These are phyloP conservation scores for Pitangus sulphuratus DNA, from an alignment of 2,797 vertebrate species.

Conservation along the genomic window DNA sequence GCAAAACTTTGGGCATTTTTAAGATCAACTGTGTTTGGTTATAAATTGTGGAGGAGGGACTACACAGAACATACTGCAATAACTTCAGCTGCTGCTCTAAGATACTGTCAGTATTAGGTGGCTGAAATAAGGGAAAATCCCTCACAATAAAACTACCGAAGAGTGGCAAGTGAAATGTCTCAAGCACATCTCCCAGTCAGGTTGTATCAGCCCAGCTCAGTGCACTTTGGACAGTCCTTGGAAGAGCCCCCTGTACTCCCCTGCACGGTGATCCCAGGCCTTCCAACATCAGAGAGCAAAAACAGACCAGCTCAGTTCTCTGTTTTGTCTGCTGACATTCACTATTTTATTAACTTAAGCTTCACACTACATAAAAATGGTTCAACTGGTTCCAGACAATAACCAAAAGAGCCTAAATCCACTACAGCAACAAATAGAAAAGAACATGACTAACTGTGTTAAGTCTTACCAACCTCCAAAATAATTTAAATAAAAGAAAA, in stretches of 20 bases:
- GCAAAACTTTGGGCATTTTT: neutral
- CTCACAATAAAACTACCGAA: neutral
- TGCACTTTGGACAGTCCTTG: fast-evolving
- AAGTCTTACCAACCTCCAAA: neutral
- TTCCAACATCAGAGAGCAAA: neutral
- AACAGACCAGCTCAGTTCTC: neutral
- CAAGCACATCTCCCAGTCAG: neutral
- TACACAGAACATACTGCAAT: neutral
- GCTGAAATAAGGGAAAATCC: neutral
- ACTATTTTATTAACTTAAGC: neutral
- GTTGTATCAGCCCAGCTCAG: neutral
- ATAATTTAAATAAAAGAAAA: no score
- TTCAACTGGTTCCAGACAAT: neutral
- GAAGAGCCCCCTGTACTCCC: neutral
- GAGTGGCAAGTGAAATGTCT: neutral
- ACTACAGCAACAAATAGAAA: neutral
- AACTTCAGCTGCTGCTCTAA: neutral
- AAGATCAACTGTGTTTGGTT: neutral
- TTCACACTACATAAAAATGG: neutral
- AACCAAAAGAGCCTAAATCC: neutral
- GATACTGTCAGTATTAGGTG: neutral
- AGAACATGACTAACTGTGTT: neutral
- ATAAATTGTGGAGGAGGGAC: neutral
- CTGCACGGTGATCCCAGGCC: neutral
- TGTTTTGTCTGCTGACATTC: neutral